Evolutionary conservation across 2,888 invertebrate genomes (phyloP).

Genomic region (Mythimna lalbum): DNA sequence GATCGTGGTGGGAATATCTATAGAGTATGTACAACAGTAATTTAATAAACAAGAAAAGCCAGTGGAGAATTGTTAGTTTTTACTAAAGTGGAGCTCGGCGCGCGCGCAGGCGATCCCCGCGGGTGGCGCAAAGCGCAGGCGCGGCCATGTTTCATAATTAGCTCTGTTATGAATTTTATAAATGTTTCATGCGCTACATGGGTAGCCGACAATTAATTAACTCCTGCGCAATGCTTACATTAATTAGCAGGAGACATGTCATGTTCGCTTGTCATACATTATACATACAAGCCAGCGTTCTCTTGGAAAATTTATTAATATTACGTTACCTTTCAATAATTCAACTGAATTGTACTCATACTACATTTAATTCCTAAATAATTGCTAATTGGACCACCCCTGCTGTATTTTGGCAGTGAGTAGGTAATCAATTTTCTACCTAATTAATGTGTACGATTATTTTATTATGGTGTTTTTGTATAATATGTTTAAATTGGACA

Average conservation of each 20-base stretch:
- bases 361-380: conserved; percentile 58
- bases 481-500: conserved; percentile 71
- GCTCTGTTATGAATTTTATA: conserved; percentile 89
- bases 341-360: conserved; percentile 65
- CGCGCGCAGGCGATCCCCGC: conserved; percentile 76
- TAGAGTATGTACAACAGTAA: conserved; percentile 71
- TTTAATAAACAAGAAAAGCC: conserved; percentile 76
- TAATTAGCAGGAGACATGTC: conserved; percentile 85
- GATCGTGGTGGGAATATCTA: conserved; percentile 67
- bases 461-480: conserved; percentile 74
- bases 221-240: conserved; percentile 86
- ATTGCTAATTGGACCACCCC: conserved; percentile 76
- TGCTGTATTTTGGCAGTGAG: conserved; percentile 67
- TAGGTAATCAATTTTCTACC: conserved; percentile 70
- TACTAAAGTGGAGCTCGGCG: conserved; percentile 71
- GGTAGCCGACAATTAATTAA: conserved; percentile 88
- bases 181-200: conserved; percentile 87
- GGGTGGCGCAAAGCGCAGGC: conserved; percentile 84
- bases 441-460: conserved; percentile 79
- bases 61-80: conserved; percentile 78
- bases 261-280: conserved; percentile 83
- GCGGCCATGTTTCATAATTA: conserved; percentile 86
- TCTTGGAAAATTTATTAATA: conserved; percentile 79
- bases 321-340: conserved; percentile 74
- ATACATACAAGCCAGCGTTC: conserved; percentile 77